Base-by-base conservation (phyloP, 2,888 invertebrate genomes). In the Eristalinus aeneus region DNA sequence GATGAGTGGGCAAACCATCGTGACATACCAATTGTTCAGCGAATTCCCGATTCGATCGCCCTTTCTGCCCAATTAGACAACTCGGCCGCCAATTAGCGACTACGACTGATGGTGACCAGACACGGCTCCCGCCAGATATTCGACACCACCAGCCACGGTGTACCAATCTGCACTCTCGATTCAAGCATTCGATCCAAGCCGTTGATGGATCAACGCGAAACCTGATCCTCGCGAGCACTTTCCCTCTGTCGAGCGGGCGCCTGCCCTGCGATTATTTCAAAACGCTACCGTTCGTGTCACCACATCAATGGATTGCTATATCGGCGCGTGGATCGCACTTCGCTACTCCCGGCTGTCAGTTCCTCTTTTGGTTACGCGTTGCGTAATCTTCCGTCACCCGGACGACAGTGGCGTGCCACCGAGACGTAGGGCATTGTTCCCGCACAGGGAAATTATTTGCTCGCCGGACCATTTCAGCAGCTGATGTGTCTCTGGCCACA, bases 361-460 rank as follows among this genome's bases (percentile, higher is more conserved):
- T 61, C 32, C 23, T 11, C 36, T 60, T 12, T 31, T 9, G 12
- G 31, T 31, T 27, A n/a, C n/a, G 54, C 31, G 53, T 74, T 74
- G 34, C 39, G 53, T 65, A 74, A 74, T 20, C 46, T 6, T 27
- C 31, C 65, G 61, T 56, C 56, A 54, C 53, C 9, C 11, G 27
- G 10, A 6, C 36, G 32, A 6, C 9, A 22, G 10, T 27, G 58
- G 31, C 60, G 72, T 63, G 65, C 65, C 46, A 56, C 56, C 23
- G n/a, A 23, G 56, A 56, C 56, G 12, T 22, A 56, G 56, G 39
- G 46, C 53, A 69, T 46, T 9, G 27, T 12, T 34, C 56, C 20
- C 36, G 10, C 54, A 56, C 36, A 82, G 76, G 81, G 81, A 76
- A 82, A 65, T 76, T 36, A 53, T 65, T 71, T 76, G 76, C 56